A percentile compares a stretch with the other conserved stretches of the same genome.
Conservation (phyloP, 2,113 vertebrate genomes). For the Muntiacus reevesi region DNA sequence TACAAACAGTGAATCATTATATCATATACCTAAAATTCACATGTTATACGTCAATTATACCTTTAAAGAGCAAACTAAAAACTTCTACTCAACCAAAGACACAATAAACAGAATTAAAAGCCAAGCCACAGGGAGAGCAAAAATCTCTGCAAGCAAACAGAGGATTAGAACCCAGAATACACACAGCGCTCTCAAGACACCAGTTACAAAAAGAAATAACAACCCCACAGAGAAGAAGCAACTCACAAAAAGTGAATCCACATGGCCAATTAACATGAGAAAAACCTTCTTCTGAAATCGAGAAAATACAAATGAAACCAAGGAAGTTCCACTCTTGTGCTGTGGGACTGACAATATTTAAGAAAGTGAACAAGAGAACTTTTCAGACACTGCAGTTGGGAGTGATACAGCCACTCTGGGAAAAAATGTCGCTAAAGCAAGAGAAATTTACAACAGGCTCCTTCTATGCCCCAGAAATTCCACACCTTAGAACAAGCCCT, state of each 20-base stretch:
- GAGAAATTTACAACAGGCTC: no score
- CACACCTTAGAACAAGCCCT: rapidly evolving
- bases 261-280: neutral
- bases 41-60: neutral
- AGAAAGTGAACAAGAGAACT: neutral
- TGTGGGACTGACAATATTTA: rapidly evolving
- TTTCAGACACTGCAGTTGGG: rapidly evolving
- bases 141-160: no score
- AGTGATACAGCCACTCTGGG: neutral
- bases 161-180: neutral
- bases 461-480: neutral
- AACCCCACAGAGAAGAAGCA: neutral
- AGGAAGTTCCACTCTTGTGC: neutral
- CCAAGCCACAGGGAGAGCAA: neutral
- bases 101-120: neutral
- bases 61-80: neutral
- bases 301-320: neutral
- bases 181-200: neutral
- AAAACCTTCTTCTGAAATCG: neutral
- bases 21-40: neutral
- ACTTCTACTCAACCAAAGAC: neutral
- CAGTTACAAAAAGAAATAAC: neutral
- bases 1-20: neutral
- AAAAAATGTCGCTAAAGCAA: rapidly evolving
- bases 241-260: neutral